A percentile compares a stretch with the other conserved stretches of the same genome.
These are phyloP conservation scores for Thalpophila matura DNA, from an alignment of 2,888 invertebrate species.

Conservation along the genomic window DNA sequence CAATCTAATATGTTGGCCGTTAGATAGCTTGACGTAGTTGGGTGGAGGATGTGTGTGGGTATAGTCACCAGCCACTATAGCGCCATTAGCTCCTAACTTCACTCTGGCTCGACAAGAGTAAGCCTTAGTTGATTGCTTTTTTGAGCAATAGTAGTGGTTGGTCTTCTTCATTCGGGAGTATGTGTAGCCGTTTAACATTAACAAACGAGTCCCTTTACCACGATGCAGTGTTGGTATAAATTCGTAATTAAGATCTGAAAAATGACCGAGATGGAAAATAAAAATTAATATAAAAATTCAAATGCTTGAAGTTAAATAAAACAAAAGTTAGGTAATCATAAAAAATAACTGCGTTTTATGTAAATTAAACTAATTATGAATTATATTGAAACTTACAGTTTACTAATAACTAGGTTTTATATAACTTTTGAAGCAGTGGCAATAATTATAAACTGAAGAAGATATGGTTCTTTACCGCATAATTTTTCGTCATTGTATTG, in stretches of 20 bases:
- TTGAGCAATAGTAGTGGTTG: slow-evolving; percentile 52
- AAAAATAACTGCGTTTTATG: too few relatives aligned
- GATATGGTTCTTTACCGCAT: too few relatives aligned
- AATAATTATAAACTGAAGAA: too few relatives aligned
- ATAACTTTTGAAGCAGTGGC: too few relatives aligned
- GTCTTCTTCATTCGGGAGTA: slow-evolving; percentile 57
- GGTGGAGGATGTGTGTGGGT: slow-evolving; percentile 12
- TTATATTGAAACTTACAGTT: too few relatives aligned
- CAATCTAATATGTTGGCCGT: background rate
- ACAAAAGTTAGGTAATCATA: too few relatives aligned
- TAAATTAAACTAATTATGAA: too few relatives aligned
- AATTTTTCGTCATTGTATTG: too few relatives aligned
- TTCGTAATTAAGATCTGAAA: background rate
- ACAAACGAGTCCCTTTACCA: slow-evolving; percentile 46
- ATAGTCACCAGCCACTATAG: background rate
- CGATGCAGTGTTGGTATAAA: slow-evolving; percentile 15
- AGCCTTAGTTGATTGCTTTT: slow-evolving; percentile 29
- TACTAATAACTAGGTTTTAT: too few relatives aligned
- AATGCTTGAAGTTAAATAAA: too few relatives aligned
- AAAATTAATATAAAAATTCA: background rate
- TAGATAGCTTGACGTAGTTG: background rate
- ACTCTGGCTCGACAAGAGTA: slow-evolving; percentile 15
- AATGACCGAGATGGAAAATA: background rate
- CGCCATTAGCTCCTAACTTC: background rate
- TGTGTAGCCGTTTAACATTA: slow-evolving; percentile 59